Conservation (phyloP, 2,113 vertebrate species). For the Myanophis thanlyinensis region DNA sequence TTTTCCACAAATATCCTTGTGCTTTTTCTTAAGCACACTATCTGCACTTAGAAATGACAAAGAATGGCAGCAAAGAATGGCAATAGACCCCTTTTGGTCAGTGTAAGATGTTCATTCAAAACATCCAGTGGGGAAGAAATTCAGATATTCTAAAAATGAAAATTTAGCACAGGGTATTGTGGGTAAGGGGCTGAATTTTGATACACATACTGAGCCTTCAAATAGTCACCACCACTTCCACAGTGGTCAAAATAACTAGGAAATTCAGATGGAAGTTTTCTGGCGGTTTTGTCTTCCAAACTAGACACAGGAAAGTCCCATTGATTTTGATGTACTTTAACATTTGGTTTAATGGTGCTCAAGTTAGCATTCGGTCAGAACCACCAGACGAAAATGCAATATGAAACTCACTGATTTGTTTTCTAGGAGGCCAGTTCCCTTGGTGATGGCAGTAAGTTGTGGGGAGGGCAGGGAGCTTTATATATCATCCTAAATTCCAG, state of each 20-base stretch:
- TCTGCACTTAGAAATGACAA: background rate
- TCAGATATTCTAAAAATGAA: background rate
- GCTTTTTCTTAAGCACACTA: background rate
- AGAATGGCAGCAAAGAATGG: background rate
- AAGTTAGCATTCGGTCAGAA: background rate
- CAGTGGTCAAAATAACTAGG: background rate
- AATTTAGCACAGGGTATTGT: background rate
- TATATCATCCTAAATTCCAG: conserved; percentile 6
- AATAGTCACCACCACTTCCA: background rate
- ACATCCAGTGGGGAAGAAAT: background rate
- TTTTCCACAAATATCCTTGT: background rate
- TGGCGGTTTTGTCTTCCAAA: background rate
- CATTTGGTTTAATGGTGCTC: background rate
- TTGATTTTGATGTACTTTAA: background rate
- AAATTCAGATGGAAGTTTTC: background rate
- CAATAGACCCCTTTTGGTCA: background rate
- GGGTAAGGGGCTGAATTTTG: background rate
- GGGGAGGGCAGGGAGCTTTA: background rate
- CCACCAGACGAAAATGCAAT: background rate
- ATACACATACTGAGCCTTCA: background rate
- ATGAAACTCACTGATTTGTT: background rate
- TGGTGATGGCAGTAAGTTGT: background rate
- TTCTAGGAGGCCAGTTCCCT: background rate
- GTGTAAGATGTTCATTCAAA: background rate
- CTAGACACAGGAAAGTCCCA: background rate